A percentile compares a stretch with the other conserved stretches of the same genome.
Evolutionary conservation across 2,797 vertebrate genomes (phyloP).

Genomic region (Gymnoscopelus braueri): DNA sequence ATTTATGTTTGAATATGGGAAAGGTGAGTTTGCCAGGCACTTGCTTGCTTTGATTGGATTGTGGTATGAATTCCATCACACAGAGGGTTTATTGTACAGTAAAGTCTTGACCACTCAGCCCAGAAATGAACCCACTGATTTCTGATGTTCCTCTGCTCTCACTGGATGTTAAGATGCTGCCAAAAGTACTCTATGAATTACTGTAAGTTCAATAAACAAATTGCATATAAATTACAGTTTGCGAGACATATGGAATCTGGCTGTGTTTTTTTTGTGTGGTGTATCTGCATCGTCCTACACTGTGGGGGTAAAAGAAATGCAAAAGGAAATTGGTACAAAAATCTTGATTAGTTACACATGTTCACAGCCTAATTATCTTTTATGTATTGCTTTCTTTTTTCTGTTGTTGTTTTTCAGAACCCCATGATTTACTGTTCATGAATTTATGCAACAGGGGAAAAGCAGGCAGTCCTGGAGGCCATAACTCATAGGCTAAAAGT

Average conservation of each 20-base stretch:
- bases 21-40: constrained; percentile 45
- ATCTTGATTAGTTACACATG: constrained; percentile 74
- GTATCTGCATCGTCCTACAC: constrained; percentile 33
- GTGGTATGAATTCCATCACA: constrained; percentile 54
- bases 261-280: constrained; percentile 25
- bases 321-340: constrained; percentile 57
- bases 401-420: constrained; percentile 62
- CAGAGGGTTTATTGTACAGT: constrained; percentile 52
- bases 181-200: constrained; percentile 36
- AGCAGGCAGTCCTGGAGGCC: constrained; percentile 69
- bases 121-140: background rate
- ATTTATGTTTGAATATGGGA: constrained; percentile 63
- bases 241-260: constrained; percentile 30
- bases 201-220: constrained; percentile 50
- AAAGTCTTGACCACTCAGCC: constrained; percentile 35
- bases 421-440: constrained; percentile 81
- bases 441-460: constrained; percentile 81
- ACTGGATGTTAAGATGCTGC: constrained; percentile 39
- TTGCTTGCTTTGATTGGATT: constrained; percentile 56
- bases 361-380: constrained; percentile 78
- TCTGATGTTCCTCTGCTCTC: constrained; percentile 40
- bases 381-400: constrained; percentile 71
- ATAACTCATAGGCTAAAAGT: constrained; percentile 83
- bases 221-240: constrained; percentile 39
- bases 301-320: constrained; percentile 54